Conservation (phyloP, 2,888 invertebrate genomes). For the Caenorhabditis sulstoni region DNA sequence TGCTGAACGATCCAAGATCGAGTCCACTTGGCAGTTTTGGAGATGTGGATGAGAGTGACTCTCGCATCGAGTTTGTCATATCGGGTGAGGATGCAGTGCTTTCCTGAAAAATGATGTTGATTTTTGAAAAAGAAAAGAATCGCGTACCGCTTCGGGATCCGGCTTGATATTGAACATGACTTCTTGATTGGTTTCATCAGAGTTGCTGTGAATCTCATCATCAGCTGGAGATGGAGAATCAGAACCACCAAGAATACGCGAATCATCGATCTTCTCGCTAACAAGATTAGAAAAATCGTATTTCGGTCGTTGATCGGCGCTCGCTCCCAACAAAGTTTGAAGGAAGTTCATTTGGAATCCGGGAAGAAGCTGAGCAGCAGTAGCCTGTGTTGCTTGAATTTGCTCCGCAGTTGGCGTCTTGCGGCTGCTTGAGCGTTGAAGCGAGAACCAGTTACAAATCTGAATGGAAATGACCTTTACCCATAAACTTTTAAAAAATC, state of each 20-base stretch:
- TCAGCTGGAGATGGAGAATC: conserved; percentile 79
- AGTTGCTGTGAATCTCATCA: conserved; percentile 73
- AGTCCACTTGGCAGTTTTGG: conserved; percentile 63
- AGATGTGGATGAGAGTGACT: conserved; percentile 65
- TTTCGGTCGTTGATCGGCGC: conserved; percentile 42
- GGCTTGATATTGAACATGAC: conserved; percentile 26
- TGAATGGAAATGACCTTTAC: no score
- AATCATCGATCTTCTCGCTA: conserved; percentile 50
- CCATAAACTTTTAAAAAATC: conserved; percentile 5
- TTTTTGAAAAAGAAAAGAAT: not conserved
- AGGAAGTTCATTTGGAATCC: conserved; percentile 45
- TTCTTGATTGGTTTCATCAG: conserved; percentile 62
- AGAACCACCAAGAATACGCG: conserved; percentile 76
- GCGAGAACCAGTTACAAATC: conserved; percentile 87
- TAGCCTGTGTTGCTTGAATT: conserved; percentile 9
- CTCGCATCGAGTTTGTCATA: conserved; percentile 59
- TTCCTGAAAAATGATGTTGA: conserved; percentile 63
- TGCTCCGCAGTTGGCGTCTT: conserved; percentile 26
- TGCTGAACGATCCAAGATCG: conserved; percentile 46
- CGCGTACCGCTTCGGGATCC: conserved; percentile 33
- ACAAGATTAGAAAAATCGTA: conserved; percentile 39
- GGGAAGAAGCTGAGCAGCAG: conserved; percentile 36
- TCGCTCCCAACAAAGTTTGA: conserved; percentile 26
- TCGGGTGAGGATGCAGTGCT: conserved; percentile 75
- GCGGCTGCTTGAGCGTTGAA: conserved; percentile 85